Conservation (phyloP, 2,888 invertebrate species). For the Tenthredo livida region DNA sequence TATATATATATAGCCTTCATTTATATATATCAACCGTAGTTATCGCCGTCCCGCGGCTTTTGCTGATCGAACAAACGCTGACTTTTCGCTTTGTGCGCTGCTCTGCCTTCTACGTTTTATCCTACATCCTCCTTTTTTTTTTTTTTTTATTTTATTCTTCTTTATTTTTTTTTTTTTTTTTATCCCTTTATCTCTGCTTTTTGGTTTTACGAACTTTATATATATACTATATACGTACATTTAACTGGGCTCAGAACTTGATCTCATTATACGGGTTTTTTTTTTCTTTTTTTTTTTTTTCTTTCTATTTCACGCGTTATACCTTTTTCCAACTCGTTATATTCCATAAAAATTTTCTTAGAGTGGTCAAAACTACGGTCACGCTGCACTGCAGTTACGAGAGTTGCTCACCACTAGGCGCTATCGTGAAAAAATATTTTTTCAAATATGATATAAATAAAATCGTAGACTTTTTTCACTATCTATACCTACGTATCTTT, state of each 20-base stretch:
- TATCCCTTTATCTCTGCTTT: not conserved
- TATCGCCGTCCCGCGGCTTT: not conserved
- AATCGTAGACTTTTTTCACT: not conserved
- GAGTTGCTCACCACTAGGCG: not conserved
- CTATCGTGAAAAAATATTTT: not conserved
- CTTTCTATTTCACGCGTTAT: not conserved
- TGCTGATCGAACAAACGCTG: slow-evolving; percentile 22
- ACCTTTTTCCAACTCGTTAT: not conserved
- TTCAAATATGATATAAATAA: not conserved
- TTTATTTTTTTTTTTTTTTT: not conserved
- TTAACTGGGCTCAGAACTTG: not conserved
- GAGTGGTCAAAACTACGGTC: no score
- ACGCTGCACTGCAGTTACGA: not conserved
- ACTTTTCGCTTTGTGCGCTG: slow-evolving; percentile 16
- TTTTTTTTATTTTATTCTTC: not conserved
- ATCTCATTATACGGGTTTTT: not conserved
- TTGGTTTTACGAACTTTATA: slow-evolving; percentile 28
- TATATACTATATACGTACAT: not conserved
- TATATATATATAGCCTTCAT: not conserved
- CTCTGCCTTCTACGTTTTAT: not conserved
- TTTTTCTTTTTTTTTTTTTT: not conserved
- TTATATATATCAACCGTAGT: slow-evolving; percentile 22
- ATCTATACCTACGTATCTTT: slow-evolving; percentile 12
- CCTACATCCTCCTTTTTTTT: not conserved
- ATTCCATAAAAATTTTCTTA: not conserved